Base-by-base conservation (phyloP, 2,113 vertebrate genomes). In the Pleuronectes platessa region DNA sequence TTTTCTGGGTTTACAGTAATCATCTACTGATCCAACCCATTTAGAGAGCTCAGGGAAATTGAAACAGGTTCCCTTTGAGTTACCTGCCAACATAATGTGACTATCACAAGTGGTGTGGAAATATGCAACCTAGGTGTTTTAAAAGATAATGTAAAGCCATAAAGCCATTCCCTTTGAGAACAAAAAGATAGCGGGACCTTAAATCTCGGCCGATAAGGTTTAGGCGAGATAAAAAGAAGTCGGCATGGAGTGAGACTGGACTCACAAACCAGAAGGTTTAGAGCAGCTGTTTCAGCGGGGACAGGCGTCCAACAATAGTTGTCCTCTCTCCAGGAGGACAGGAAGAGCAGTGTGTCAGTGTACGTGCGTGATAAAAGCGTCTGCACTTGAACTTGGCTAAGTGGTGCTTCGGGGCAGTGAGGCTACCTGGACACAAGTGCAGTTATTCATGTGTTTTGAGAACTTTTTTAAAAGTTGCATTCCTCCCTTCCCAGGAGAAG, bases 91-190 rank as follows among this genome's bases (percentile, higher is more conserved):
- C 74, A 78, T 62, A 68, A 84, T 73, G 72, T 13, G 68, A 76
- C 79, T 84, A 89, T 91, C 85, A 88, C 65, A 65, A 82, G 81
- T 67, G 17, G 73, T 78, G 73, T 74, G 79, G 84, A 89, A 90
- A 88, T 86, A 71, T 87, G 71, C 79, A 68, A 81, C 81, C 71
- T 78, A 90, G 91, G 89, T 92, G 90, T 93, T 93, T 88, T 59
- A 80, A 88, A 76, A 91, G 88, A 85, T 89, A 69, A 91, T 84
- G 71, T 68, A 61, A 73, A 79, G 81, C 79, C 78, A 90, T 92
- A 90, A 92, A 93, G 69, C 82, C 76, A 80, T 83, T 88, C 81
- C 85, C 84, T 90, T 92, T 89, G 85, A 93, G 91, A 90, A 84
- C 86, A 87, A 78, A 76, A 71, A 84, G 85, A 87, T 69, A 81